Evolutionary conservation across 2,113 vertebrate genomes (phyloP).

Genomic region (Miniopterus natalensis): DNA sequence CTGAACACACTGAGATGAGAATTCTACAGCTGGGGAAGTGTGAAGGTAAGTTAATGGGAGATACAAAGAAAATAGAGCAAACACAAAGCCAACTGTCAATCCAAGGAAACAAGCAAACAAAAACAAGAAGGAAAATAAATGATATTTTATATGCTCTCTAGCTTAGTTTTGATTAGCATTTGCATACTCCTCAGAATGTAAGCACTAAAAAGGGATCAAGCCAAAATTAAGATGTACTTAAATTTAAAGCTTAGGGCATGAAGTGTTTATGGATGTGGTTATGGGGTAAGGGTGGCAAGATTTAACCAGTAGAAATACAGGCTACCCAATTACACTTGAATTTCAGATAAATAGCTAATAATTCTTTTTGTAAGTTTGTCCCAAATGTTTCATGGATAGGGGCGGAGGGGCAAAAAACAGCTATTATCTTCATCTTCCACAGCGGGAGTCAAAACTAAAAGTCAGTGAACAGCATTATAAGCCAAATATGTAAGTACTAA

Average conservation of each 20-base stretch:
- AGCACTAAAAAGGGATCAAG: not conserved
- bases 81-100: not conserved
- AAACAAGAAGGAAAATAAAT: not conserved
- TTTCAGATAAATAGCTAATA: slow-evolving; percentile 33
- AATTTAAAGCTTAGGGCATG: not conserved
- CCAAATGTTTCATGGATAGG: not conserved
- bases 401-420: not conserved
- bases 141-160: not conserved
- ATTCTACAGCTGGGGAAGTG: not conserved
- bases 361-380: not conserved
- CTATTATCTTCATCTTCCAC: not conserved
- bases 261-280: not conserved
- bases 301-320: slow-evolving; percentile 44
- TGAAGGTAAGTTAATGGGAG: not conserved
- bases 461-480: not conserved
- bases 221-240: slow-evolving; percentile 20
- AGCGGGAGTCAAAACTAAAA: slow-evolving; percentile 25
- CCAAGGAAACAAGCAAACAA: slow-evolving; percentile 26
- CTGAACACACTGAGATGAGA: not conserved
- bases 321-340: not conserved
- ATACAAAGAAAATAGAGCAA: slow-evolving; percentile 40
- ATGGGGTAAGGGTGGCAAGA: not conserved
- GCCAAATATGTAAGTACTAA: not conserved
- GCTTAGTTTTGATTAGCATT: not conserved
- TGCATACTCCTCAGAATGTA: not conserved